A percentile compares a stretch with the other conserved stretches of the same genome.
Evolutionary conservation across 2,797 vertebrate species (phyloP).

Genomic region (Hydrocynus forskahlii): DNA sequence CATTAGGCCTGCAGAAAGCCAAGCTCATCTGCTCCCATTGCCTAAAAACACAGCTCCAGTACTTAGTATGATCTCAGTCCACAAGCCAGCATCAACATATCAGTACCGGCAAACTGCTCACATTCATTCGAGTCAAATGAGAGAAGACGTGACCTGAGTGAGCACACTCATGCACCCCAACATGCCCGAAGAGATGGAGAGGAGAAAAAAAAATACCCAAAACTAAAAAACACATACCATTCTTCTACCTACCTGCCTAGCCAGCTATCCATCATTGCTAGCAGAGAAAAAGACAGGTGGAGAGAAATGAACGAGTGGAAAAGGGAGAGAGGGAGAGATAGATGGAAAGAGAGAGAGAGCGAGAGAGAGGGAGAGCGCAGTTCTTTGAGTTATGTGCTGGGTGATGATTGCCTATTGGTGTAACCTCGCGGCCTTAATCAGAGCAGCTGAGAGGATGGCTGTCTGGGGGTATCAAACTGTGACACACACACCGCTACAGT

Average conservation of each 20-base stretch:
- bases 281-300: conserved; percentile 40
- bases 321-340: conserved; percentile 41
- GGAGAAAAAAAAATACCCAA: conserved; percentile 26
- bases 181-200: conserved; percentile 33
- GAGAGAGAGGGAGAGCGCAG: conserved; percentile 44
- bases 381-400: conserved; percentile 60
- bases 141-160: not conserved
- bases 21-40: not conserved
- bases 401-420: conserved; percentile 65
- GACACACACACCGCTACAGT: conserved; percentile 58
- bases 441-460: conserved; percentile 55
- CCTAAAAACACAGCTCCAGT: not conserved
- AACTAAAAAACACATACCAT: conserved; percentile 41
- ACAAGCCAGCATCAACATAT: conserved; percentile 6
- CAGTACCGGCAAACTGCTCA: not conserved
- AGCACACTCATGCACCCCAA: conserved; percentile 20
- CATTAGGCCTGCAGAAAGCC: not conserved
- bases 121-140: not conserved
- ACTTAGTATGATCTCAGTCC: not conserved
- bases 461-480: conserved; percentile 63
- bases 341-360: conserved; percentile 26
- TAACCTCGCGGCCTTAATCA: conserved; percentile 67
- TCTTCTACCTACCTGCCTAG: conserved; percentile 56
- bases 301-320: conserved; percentile 39
- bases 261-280: conserved; percentile 54